phyloP scores from a whole-genome alignment of 2,797 vertebrate species.

The Momotus momota region DNA sequence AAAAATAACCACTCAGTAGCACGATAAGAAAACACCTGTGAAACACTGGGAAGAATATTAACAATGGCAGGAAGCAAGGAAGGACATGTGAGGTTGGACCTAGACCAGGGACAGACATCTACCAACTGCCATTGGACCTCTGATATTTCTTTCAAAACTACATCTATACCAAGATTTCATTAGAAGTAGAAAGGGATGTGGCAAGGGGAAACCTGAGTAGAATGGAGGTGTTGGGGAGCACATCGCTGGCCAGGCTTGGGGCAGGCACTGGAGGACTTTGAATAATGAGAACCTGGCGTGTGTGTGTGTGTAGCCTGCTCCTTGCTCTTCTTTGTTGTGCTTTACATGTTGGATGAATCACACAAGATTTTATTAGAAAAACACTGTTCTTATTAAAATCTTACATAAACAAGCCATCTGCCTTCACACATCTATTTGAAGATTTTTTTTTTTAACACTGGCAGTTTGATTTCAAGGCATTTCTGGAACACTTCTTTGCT shows the following conservation, averaged over 20 bases:
- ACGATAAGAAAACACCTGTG: constrained; percentile 67
- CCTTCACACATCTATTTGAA: constrained; percentile 31
- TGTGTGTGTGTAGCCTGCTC: neutral
- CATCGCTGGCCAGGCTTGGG: no score
- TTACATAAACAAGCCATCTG: constrained; percentile 30
- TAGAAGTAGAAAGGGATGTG: neutral
- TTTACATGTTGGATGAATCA: constrained; percentile 41
- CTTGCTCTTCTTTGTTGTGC: constrained; percentile 15
- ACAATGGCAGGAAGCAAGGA: constrained; percentile 12
- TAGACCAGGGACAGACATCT: neutral
- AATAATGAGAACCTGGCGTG: neutral
- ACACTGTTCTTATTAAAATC: constrained; percentile 27
- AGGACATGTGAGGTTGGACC: constrained; percentile 16
- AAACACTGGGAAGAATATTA: constrained; percentile 42
- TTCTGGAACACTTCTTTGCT: constrained; percentile 5
- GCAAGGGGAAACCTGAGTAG: neutral
- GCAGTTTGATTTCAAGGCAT: constrained; percentile 15
- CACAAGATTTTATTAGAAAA: constrained; percentile 41
- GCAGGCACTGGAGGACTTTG: neutral
- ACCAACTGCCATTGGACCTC: neutral
- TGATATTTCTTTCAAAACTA: neutral
- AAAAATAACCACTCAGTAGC: constrained; percentile 46
- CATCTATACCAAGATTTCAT: neutral
- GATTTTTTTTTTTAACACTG: neutral
- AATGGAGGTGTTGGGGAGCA: no score